Percentiles rank a stretch among this genome's conserved stretches.
Evolutionary conservation across 2,797 vertebrate species (phyloP).

Genomic region (Pantherophis alleghaniensis): DNA sequence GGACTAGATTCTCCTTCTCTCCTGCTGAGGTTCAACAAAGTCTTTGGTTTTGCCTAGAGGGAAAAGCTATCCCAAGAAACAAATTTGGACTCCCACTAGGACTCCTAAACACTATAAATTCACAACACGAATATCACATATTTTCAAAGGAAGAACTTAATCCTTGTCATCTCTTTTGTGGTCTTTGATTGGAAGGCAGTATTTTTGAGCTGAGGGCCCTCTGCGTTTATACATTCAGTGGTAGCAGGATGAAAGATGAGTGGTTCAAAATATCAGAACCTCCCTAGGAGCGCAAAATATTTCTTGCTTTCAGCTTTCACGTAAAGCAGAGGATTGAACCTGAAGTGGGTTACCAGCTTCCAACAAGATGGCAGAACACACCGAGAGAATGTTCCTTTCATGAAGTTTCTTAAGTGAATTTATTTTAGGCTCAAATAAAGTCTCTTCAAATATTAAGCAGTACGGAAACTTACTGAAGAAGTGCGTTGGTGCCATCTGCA

Average conservation of each 20-base stretch:
- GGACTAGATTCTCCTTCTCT: not conserved
- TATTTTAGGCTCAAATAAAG: not conserved
- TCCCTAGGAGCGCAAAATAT: not conserved
- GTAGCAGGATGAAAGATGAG: not conserved
- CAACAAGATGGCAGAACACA: not conserved
- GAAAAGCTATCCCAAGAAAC: not conserved
- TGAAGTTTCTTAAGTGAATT: constrained; percentile 1
- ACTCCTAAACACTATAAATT: not conserved
- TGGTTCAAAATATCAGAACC: not conserved
- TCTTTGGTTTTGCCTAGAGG: not conserved
- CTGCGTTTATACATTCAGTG: not conserved
- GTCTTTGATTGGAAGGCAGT: not conserved
- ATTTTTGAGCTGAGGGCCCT: not conserved
- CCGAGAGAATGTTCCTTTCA: not conserved
- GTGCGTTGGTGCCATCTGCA: constrained; percentile 49
- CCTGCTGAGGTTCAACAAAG: not conserved
- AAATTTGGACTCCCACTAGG: not conserved
- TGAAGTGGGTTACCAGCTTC: not conserved
- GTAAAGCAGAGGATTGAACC: not conserved
- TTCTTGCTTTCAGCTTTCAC: not conserved
- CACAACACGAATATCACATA: not conserved
- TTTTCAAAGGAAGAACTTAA: not conserved
- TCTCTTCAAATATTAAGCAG: not conserved
- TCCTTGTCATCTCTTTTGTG: not conserved
- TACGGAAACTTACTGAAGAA: not conserved